phyloP scores from a whole-genome alignment of 2,888 invertebrate species.

The Hyles lineata region DNA sequence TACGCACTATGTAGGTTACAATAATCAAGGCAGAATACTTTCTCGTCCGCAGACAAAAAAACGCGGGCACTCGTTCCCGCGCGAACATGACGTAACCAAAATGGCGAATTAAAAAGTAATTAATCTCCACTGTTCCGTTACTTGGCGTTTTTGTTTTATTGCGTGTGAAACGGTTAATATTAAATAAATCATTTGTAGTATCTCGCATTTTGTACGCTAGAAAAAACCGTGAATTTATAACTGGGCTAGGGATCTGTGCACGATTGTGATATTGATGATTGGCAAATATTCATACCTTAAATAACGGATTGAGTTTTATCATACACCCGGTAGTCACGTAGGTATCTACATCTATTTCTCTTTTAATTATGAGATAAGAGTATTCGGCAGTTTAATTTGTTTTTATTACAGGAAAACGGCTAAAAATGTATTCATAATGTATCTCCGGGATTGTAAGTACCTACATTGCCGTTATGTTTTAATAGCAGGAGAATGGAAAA shows the following conservation, averaged over 20 bases:
- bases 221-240: neutral
- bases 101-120: constrained; percentile 81
- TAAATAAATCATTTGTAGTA: constrained; percentile 62
- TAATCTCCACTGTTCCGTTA: constrained; percentile 65
- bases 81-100: constrained; percentile 63
- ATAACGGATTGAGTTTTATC: neutral
- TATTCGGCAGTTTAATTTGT: too few species aligned
- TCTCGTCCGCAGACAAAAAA: constrained; percentile 47
- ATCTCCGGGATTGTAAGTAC: too few species aligned
- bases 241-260: neutral
- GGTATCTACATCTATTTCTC: too few species aligned
- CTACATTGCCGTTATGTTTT: too few species aligned
- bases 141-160: constrained; percentile 63
- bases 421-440: too few species aligned
- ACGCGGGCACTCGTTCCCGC: constrained; percentile 42
- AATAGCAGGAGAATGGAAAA: too few species aligned
- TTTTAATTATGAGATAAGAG: too few species aligned
- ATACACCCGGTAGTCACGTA: too few species aligned
- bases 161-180: constrained; percentile 71
- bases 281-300: neutral
- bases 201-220: constrained; percentile 34
- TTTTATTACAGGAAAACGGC: too few species aligned
- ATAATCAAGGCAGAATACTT: constrained; percentile 37
- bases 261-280: neutral
- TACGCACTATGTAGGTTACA: constrained; percentile 6